These are phyloP conservation scores for Megalonaias nervosa DNA, from an alignment of 1,140 invertebrate genomes.

Conservation along the genomic window DNA sequence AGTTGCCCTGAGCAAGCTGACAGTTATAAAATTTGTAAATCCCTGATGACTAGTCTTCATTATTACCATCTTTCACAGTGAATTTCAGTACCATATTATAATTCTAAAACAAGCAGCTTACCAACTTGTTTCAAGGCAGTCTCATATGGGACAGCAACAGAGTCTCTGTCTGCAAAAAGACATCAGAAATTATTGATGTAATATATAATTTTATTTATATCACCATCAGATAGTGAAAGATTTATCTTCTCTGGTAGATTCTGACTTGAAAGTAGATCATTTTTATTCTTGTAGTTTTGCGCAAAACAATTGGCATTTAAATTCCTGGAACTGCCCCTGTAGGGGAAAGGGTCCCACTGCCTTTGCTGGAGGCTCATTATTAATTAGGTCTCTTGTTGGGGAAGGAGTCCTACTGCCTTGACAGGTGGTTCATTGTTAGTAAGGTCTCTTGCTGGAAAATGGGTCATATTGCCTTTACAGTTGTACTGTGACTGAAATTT, in stretches of 20 bases:
- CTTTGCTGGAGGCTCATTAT: no score
- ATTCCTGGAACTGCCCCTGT: neutral
- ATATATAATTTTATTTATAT: neutral
- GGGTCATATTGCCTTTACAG: no score
- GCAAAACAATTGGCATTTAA: neutral
- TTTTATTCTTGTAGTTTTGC: neutral
- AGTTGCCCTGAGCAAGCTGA: no score
- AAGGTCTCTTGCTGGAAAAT: no score
- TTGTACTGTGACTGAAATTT: no score
- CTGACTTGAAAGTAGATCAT: neutral
- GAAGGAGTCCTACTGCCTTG: no score
- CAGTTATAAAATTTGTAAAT: no score
- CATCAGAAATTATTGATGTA: neutral
- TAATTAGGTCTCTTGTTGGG: no score
- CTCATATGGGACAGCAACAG: conserved; percentile 30
- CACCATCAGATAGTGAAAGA: neutral
- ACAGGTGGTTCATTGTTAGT: no score
- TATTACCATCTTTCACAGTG: no score
- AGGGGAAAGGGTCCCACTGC: neutral
- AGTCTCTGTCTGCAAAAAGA: conserved; percentile 10
- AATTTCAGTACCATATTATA: neutral
- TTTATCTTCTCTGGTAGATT: neutral
- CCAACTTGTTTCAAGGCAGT: conserved; percentile 37
- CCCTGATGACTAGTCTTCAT: no score
- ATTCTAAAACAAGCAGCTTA: conserved; percentile 3